Conservation (phyloP, 2,113 vertebrate species). For the Crotalus horridus region DNA sequence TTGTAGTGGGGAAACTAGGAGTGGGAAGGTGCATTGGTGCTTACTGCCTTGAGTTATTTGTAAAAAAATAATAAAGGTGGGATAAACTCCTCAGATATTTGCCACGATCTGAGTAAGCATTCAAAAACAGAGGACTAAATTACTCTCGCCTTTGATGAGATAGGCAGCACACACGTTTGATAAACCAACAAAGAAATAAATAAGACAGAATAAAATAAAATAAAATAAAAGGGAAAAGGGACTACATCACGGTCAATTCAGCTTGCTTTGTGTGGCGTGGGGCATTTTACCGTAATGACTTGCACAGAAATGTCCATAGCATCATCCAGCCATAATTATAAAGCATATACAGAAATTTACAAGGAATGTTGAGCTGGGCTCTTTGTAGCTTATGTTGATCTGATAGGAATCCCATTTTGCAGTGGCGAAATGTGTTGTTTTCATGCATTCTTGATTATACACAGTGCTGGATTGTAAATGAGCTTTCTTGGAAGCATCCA, state of each 20-base stretch:
- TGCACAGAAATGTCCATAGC: neutral
- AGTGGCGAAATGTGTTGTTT: neutral
- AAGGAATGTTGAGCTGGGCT: neutral
- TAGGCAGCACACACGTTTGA: neutral
- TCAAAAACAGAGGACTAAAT: neutral
- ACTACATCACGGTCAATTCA: neutral
- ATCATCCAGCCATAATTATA: neutral
- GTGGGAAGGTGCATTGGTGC: too few relatives aligned
- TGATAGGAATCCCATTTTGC: neutral
- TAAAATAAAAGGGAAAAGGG: neutral
- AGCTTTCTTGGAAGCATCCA: too few relatives aligned
- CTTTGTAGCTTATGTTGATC: neutral
- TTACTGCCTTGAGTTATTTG: neutral
- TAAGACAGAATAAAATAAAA: neutral
- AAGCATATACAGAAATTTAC: neutral
- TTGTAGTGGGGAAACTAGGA: too few relatives aligned
- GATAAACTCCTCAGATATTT: neutral
- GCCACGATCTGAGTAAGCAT: neutral
- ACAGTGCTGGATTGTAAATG: neutral
- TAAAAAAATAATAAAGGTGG: neutral
- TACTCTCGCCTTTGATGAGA: neutral
- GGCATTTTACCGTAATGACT: neutral
- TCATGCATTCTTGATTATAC: neutral
- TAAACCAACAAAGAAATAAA: neutral
- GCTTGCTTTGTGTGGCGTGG: neutral